phyloP scores from a whole-genome alignment of 2,113 vertebrate species.

The Synodontis membranacea region DNA sequence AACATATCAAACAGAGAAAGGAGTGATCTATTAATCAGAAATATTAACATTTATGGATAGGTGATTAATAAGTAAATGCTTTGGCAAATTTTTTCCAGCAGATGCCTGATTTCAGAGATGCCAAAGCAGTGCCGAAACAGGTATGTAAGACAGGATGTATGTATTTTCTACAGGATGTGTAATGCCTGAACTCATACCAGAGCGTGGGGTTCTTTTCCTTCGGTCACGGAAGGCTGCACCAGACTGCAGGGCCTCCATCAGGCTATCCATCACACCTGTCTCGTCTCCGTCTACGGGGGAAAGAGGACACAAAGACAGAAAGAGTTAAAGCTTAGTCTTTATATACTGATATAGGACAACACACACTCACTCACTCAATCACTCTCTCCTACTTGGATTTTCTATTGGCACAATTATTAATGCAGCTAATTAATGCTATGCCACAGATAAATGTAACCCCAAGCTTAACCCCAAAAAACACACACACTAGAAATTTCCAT shows the following conservation, averaged over 20 bases:
- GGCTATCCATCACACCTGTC: slow-evolving; percentile 97
- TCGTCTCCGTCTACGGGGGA: slow-evolving; percentile 88
- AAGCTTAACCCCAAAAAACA: not conserved
- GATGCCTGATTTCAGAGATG: not conserved
- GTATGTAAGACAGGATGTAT: not conserved
- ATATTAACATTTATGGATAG: not conserved
- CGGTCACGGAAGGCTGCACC: slow-evolving; percentile 97
- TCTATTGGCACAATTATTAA: not conserved
- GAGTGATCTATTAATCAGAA: not conserved
- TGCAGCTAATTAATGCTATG: not conserved
- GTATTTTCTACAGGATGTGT: not conserved
- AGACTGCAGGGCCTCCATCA: slow-evolving; percentile 95
- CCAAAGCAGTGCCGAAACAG: not conserved
- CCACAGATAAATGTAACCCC: not conserved
- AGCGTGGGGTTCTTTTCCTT: slow-evolving; percentile 88
- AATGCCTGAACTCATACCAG: slow-evolving; percentile 61
- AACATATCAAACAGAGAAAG: not conserved
- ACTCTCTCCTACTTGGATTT: not conserved
- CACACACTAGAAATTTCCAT: not conserved
- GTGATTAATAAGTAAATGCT: slow-evolving; percentile 28
- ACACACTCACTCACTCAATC: not conserved
- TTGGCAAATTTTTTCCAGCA: slow-evolving; percentile 25
- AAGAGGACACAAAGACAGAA: slow-evolving; percentile 35
- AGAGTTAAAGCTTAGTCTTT: slow-evolving; percentile 6
- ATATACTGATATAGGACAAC: not conserved